Percentiles rank a stretch among this genome's conserved stretches.
phyloP scores from a whole-genome alignment of 2,797 vertebrate species.

The Pangasius larnaudii region DNA sequence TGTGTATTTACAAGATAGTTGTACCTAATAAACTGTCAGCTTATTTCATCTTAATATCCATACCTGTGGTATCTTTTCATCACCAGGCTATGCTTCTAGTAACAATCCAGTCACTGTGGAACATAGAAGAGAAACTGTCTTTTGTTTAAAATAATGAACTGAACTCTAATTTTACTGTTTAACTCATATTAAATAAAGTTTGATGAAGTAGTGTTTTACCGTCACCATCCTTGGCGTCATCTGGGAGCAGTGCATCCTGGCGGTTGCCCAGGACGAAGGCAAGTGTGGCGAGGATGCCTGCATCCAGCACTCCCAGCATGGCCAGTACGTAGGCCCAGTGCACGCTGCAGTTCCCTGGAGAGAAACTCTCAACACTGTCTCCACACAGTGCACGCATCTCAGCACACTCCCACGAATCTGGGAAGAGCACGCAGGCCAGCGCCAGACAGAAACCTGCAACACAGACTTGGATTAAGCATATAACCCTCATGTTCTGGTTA shows the following conservation, averaged over 20 bases:
- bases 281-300: constrained; percentile 78
- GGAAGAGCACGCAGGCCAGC: constrained; percentile 78
- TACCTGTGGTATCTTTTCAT: constrained; percentile 38
- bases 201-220: constrained; percentile 3
- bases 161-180: background rate
- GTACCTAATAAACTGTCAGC: background rate
- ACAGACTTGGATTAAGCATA: background rate
- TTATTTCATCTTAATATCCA: background rate
- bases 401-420: constrained; percentile 81
- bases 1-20: background rate
- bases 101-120: constrained; percentile 58
- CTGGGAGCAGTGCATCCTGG: constrained; percentile 80
- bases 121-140: background rate
- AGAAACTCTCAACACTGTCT: constrained; percentile 78
- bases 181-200: background rate
- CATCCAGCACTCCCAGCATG: constrained; percentile 79
- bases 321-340: constrained; percentile 84
- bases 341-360: constrained; percentile 78
- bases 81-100: constrained; percentile 49
- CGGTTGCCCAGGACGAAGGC: constrained; percentile 84
- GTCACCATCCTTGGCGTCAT: constrained; percentile 75
- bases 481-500: background rate
- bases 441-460: constrained; percentile 76
- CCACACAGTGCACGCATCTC: constrained; percentile 81
- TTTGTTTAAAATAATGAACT: background rate